phyloP scores from a whole-genome alignment of 2,888 invertebrate species.

The Blomia tropicalis region DNA sequence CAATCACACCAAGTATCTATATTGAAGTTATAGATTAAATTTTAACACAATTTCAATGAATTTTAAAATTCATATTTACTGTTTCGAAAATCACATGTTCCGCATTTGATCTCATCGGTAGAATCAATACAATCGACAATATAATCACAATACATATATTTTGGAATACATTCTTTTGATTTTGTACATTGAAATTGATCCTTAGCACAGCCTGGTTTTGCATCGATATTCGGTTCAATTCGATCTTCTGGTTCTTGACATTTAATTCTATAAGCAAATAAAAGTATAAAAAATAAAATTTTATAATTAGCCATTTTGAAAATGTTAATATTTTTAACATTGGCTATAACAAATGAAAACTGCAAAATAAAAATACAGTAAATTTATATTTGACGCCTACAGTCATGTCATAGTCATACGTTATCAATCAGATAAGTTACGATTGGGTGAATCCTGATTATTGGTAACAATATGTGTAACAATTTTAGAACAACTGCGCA shows the following conservation, averaged over 20 bases:
- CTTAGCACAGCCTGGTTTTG: neutral
- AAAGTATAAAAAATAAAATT: neutral
- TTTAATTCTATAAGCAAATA: slow-evolving; percentile 2
- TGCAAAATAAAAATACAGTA: no score
- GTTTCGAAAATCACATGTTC: neutral
- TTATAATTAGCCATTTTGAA: no score
- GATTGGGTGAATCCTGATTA: no score
- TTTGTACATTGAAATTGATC: neutral
- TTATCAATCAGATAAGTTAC: no score
- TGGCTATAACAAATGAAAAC: no score
- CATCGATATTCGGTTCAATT: neutral
- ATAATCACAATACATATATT: neutral
- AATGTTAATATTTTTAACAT: no score
- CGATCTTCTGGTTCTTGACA: neutral
- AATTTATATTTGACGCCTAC: no score
- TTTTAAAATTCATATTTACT: neutral
- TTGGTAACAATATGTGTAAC: no score
- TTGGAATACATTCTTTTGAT: neutral
- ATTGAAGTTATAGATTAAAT: no score
- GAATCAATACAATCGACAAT: neutral
- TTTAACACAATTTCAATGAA: neutral
- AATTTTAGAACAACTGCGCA: no score
- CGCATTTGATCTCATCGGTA: neutral
- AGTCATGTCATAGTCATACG: no score
- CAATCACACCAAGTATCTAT: no score